Conservation (phyloP, 1,140 invertebrate species). For the Aphis gossypii region DNA sequence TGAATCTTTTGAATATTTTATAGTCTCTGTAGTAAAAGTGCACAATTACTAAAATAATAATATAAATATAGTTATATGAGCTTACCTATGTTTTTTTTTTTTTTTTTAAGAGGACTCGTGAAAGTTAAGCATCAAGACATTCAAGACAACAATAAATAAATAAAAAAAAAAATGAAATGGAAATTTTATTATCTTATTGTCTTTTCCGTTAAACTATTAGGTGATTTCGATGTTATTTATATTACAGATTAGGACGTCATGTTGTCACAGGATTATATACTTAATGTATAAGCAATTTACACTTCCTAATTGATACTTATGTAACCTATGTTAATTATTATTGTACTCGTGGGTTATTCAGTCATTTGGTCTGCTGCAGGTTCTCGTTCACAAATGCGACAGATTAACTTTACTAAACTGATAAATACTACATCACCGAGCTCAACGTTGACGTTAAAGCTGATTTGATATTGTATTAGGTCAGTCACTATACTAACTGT, state of each 20-base stretch:
- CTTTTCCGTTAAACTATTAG: background rate
- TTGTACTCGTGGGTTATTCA: background rate
- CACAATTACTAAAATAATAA: background rate
- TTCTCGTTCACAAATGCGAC: background rate
- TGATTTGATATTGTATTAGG: slow-evolving; percentile 23
- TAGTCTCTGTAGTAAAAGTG: background rate
- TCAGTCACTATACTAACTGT: background rate
- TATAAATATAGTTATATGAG: background rate
- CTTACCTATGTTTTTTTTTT: background rate
- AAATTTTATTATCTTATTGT: background rate
- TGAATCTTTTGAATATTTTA: background rate
- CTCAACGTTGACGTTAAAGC: background rate
- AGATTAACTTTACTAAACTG: background rate
- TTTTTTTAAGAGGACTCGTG: background rate
- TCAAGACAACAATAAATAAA: too few relatives aligned
- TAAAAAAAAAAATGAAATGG: background rate
- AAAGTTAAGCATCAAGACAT: background rate
- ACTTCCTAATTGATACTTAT: slow-evolving; percentile 11
- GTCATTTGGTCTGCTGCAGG: background rate
- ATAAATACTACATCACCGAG: background rate
- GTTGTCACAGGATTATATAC: background rate
- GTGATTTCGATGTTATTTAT: background rate
- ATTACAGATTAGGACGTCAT: background rate
- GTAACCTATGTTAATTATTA: slow-evolving; percentile 16
- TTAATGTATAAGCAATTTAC: background rate